Percentiles rank a stretch among this genome's conserved stretches.
Evolutionary conservation across 2,113 vertebrate genomes (phyloP).

Genomic region (Synodontis membranacea): DNA sequence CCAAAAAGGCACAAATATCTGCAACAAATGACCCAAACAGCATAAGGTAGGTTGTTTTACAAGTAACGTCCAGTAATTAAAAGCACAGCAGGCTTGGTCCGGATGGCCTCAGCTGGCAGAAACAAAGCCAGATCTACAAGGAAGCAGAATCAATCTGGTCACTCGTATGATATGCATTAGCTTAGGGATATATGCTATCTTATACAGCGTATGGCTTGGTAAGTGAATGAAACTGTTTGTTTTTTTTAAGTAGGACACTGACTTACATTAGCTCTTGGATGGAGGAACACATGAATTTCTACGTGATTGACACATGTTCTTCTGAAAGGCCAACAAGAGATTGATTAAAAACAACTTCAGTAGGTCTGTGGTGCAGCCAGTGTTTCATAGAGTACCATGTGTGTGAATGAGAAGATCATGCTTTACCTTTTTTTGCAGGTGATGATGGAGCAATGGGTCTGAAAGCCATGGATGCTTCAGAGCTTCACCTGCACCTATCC

Average conservation of each 20-base stretch:
- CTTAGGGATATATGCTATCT: neutral
- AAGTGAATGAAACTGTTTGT: neutral
- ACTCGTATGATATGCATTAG: neutral
- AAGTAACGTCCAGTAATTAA: conserved; percentile 31
- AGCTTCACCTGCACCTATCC: conserved; percentile 90
- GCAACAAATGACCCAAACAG: conserved; percentile 9
- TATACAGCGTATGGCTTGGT: too few species aligned
- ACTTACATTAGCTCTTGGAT: conserved; percentile 68
- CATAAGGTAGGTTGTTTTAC: conserved; percentile 11
- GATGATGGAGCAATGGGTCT: conserved; percentile 81
- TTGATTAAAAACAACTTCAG: neutral
- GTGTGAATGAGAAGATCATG: neutral
- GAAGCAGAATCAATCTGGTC: neutral
- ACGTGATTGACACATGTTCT: conserved; percentile 76
- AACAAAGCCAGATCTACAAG: conserved; percentile 49
- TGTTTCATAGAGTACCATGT: neutral
- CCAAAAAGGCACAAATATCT: neutral
- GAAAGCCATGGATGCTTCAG: conserved; percentile 92
- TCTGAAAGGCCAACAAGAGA: conserved; percentile 58
- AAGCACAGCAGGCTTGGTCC: conserved; percentile 75
- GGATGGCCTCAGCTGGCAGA: conserved; percentile 66
- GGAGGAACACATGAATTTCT: conserved; percentile 70
- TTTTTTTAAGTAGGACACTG: neutral
- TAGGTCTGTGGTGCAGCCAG: neutral
- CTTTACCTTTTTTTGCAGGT: conserved; percentile 79